Conservation (phyloP, 2,888 invertebrate genomes). For the Drosophila stalkeri region DNA sequence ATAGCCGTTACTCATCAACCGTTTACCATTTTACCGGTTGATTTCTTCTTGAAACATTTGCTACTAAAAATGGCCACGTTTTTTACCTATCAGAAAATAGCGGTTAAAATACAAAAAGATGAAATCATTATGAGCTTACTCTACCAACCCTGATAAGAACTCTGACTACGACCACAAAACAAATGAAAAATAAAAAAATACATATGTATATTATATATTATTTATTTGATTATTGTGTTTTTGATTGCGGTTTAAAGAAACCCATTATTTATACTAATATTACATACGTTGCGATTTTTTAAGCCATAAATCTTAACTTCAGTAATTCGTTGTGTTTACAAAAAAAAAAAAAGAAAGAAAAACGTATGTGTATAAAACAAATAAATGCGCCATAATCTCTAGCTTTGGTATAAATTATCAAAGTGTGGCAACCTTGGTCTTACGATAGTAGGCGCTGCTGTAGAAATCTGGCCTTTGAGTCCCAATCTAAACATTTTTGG, state of each 20-base stretch:
- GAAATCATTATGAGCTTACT: no score
- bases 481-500: not conserved
- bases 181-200: not conserved
- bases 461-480: not conserved
- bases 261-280: no score
- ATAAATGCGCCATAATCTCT: not conserved
- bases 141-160: no score
- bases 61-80: not conserved
- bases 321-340: no score
- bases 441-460: not conserved
- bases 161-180: no score
- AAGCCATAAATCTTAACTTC: no score
- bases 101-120: not conserved
- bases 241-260: not conserved
- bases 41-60: not conserved
- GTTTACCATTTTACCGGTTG: not conserved
- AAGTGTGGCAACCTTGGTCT: not conserved
- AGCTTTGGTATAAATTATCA: not conserved
- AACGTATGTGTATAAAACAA: not conserved
- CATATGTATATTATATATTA: not conserved
- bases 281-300: no score
- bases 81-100: not conserved
- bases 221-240: not conserved
- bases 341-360: not conserved
- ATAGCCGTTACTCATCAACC: not conserved